Base-by-base conservation (phyloP, 2,888 invertebrate species). In the Zygogramma bicolorata region DNA sequence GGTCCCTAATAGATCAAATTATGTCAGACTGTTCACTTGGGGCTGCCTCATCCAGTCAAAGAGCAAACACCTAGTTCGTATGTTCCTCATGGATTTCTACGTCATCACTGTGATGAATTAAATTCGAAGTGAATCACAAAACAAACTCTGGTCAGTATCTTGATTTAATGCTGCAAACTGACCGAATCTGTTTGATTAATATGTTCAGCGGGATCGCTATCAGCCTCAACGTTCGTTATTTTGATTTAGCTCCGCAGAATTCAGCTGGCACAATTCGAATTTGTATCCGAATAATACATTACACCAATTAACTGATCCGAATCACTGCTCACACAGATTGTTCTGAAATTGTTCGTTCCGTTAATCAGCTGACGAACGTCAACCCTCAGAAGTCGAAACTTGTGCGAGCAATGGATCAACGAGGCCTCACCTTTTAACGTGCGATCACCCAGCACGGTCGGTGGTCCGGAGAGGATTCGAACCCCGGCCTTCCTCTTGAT, bases 161-260 rank as follows among this genome's bases (percentile, higher is more conserved):
- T 61, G 40, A 61, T 61, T 61, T 27, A 8, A 34, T 61, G 15
- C 38, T n/a, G 38, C n/a, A 29, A 40, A 62, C 27, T 27, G 25
- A 20, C 40, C 7, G 15, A 10, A 25, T 27, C 18, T 42, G 42
- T 38, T 42, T 62, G 42, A 62, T 62, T 42, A 46, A 46, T 42
- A 42, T 62, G 62, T 27, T 42, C 27, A 42, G 40, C 25, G 25
- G 42, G 25, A 42, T 61, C n/a, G 42, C 15, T 40, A 59, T 31
- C 59, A 34, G 18, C 59, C 13, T 13, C 1, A 20, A 27, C 18
- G 25, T 59, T 59, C 58, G 15, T 18, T 59, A 59, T 29, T 59
- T 13, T n/a, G 29, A 18, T 15, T 59, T 7, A 10, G 3, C 20
- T 15, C 15, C 34, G 18, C n/a, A 18, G 31, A 59, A 59, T 59